Evolutionary conservation across 2,113 vertebrate genomes (phyloP), one percentile per base, ranked within the genome.

Genomic region (Ellobius talpinus): DNA sequence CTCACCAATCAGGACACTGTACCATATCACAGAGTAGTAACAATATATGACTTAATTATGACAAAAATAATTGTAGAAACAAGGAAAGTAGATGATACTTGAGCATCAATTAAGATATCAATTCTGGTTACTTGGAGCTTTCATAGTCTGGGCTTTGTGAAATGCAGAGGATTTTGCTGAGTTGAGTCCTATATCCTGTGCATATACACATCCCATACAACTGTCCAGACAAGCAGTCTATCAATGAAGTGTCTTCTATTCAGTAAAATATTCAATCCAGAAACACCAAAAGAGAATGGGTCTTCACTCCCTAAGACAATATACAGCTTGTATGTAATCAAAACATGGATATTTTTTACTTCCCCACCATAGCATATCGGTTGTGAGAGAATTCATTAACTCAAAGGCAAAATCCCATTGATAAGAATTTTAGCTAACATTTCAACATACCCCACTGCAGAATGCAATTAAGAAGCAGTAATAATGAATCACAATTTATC

Each of bases 401-500:
- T 73, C 96, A 42, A 97, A 96, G 87, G 91, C 95, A 98, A 81
- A 92, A 88, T 81, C 91, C 91, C 97, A 96, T 89, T 95, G 96
- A 85, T 95, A 66, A 96, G 82, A 97, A 97, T 92, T 87, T 98
- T 97, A 98, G 97, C 95, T 96, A 95, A 98, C 96, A 63, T 97
- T 98, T 98, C 97, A 97, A 97, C 91, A 90, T 74, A 78, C 45
- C 24, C n/a, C 36, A 10, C 96, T 55, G 97, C 92, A 97, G 98
- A 98, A 98, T 97, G 97, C 79, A 87, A 96, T 97, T 98, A 97
- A 98, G 97, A 97, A 88, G 61, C 94, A 96, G 95, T 98, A 98
- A 98, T 79, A 97, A 36, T 86, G 74, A 98, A 96, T 98, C 97
- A 97, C 78, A 98, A 93, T 94, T 98, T 98, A 98, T 98, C 98